phyloP scores from a whole-genome alignment of 2,888 invertebrate genomes.

The Polyploca ridens region DNA sequence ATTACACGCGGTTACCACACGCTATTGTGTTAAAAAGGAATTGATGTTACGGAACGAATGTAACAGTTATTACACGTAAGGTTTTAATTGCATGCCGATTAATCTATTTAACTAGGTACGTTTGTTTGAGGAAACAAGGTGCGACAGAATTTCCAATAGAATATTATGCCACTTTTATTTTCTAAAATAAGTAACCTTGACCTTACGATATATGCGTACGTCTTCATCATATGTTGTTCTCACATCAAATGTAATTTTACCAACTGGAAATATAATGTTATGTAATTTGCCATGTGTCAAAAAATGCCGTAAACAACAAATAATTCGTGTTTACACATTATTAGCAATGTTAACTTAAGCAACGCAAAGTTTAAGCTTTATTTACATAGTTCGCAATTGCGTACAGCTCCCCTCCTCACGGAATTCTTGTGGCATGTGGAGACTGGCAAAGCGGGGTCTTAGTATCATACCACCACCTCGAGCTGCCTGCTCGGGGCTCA shows the following conservation, averaged over 20 bases:
- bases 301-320: constrained; percentile 14
- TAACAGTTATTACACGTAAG: constrained; percentile 66
- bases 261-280: constrained; percentile 26
- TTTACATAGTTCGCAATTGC: constrained; percentile 80
- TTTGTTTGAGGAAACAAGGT: constrained; percentile 31
- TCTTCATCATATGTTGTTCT: neutral
- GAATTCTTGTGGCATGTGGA: constrained; percentile 52
- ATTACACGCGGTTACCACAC: constrained; percentile 49
- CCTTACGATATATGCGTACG: neutral
- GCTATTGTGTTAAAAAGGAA: constrained; percentile 50
- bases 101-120: constrained; percentile 39
- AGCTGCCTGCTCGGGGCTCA: constrained; percentile 63
- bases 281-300: constrained; percentile 15
- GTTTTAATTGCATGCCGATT: constrained; percentile 40
- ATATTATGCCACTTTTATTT: neutral
- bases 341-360: constrained; percentile 61
- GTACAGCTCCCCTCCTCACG: constrained; percentile 68
- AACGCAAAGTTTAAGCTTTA: constrained; percentile 70
- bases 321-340: constrained; percentile 30
- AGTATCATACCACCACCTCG: constrained; percentile 69
- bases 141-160: too few relatives aligned
- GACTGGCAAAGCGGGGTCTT: constrained; percentile 57
- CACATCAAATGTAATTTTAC: constrained; percentile 10
- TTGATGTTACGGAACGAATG: constrained; percentile 77
- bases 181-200: neutral